Percentiles rank a stretch among this genome's conserved stretches.
phyloP scores from a whole-genome alignment of 2,888 invertebrate species.

The Drosophila subquinaria region DNA sequence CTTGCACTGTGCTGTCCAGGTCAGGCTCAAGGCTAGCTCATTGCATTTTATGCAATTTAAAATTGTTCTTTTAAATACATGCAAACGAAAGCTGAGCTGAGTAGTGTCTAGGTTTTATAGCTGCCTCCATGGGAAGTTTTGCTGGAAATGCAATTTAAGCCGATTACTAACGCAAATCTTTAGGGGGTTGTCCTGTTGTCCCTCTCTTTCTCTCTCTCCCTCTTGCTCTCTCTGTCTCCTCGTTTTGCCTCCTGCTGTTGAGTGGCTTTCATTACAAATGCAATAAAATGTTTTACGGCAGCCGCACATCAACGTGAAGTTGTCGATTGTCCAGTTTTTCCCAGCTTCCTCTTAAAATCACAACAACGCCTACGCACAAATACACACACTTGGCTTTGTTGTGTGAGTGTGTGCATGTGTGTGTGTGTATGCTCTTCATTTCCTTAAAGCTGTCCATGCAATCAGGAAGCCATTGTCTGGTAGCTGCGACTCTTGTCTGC shows the following conservation, averaged over 20 bases:
- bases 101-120: neutral
- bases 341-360: slow-evolving; percentile 42
- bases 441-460: slow-evolving; percentile 70
- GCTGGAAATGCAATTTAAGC: slow-evolving; percentile 63
- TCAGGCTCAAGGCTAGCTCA: slow-evolving; percentile 32
- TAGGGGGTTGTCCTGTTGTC: neutral
- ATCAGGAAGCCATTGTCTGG: slow-evolving; percentile 75
- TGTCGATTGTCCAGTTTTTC: slow-evolving; percentile 56
- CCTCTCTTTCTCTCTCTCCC: too few relatives aligned
- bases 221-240: neutral
- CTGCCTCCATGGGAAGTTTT: slow-evolving; percentile 16
- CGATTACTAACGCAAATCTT: slow-evolving; percentile 67
- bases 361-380: slow-evolving; percentile 19
- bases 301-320: slow-evolving; percentile 51
- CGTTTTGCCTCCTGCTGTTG: neutral
- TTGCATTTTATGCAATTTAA: slow-evolving; percentile 29
- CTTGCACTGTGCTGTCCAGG: neutral
- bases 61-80: slow-evolving; percentile 8
- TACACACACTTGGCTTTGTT: neutral
- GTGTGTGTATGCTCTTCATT: slow-evolving; percentile 49
- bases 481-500: slow-evolving; percentile 28
- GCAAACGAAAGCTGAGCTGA: neutral
- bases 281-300: slow-evolving; percentile 55
- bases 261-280: slow-evolving; percentile 42
- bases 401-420: slow-evolving; percentile 4